phyloP scores from a whole-genome alignment of 1,140 invertebrate genomes.

The Drosophila busckii region DNA sequence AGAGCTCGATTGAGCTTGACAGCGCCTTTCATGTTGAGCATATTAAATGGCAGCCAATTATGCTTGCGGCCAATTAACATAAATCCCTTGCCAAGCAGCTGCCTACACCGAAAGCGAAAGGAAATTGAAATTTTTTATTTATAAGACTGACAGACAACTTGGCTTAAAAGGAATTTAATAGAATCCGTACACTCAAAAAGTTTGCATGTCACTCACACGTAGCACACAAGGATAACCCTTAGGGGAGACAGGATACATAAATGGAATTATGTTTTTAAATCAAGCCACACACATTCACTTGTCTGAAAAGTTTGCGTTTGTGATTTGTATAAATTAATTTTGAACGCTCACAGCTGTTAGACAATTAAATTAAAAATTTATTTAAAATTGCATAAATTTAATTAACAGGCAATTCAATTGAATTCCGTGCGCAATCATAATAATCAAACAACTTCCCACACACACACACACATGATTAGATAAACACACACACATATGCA shows the following conservation, averaged over 20 bases:
- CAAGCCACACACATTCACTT: too few species aligned
- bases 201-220: too few species aligned
- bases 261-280: too few species aligned
- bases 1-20: background rate
- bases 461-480: conserved; percentile 4
- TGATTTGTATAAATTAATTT: too few species aligned
- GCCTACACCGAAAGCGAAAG: background rate
- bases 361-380: conserved; percentile 54
- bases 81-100: conserved; percentile 4
- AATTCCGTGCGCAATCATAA: conserved; percentile 29
- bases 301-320: too few species aligned
- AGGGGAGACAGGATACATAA: too few species aligned
- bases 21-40: too few species aligned
- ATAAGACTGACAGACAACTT: too few species aligned
- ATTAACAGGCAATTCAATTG: conserved; percentile 46
- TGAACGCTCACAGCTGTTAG: conserved; percentile 26
- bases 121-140: conserved; percentile 31
- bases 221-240: too few species aligned
- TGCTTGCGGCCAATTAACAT: conserved; percentile 17
- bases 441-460: conserved; percentile 29
- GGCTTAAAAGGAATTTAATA: too few species aligned
- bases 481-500: conserved; percentile 11
- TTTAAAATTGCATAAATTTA: conserved; percentile 40
- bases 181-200: too few species aligned
- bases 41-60: conserved; percentile 4